A percentile compares a stretch with the other conserved stretches of the same genome.
Evolutionary conservation across 2,797 vertebrate genomes (phyloP).

Genomic region (Peromyscus melanophrys): DNA sequence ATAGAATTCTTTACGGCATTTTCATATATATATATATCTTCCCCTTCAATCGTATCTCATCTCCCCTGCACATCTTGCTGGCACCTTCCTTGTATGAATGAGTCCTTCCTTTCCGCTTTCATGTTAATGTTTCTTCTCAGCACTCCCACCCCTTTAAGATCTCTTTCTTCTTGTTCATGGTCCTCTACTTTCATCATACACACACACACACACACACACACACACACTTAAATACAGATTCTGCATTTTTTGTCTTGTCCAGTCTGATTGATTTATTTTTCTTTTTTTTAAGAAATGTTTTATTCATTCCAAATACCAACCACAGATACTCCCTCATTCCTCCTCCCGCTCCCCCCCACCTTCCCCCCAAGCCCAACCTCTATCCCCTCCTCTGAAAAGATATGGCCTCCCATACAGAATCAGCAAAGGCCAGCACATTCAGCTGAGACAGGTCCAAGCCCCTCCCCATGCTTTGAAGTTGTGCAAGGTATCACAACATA

Average conservation of each 20-base stretch:
- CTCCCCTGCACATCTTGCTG: too few species aligned
- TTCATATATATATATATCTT: not conserved
- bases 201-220: not conserved
- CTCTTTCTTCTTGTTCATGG: not conserved
- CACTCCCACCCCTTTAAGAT: not conserved
- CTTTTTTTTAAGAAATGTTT: not conserved
- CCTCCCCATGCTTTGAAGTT: too few species aligned
- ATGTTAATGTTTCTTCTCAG: not conserved
- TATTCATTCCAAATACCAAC: too few species aligned
- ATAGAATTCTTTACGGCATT: not conserved
- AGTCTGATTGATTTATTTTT: not conserved
- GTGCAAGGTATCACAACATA: too few species aligned
- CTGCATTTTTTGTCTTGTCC: not conserved
- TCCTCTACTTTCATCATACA: not conserved
- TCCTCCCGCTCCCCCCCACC: too few species aligned
- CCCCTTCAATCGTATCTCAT: not conserved
- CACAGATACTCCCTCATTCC: too few species aligned
- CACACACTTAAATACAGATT: not conserved
- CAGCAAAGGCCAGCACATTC: too few species aligned
- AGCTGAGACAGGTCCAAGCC: too few species aligned
- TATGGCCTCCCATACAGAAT: too few species aligned
- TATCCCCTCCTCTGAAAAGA: too few species aligned
- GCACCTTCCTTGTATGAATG: not conserved
- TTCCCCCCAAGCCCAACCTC: too few species aligned
- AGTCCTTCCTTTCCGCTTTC: not conserved